These are phyloP conservation scores for Oligia fasciuncula DNA, from an alignment of 2,888 invertebrate genomes.

Conservation along the genomic window DNA sequence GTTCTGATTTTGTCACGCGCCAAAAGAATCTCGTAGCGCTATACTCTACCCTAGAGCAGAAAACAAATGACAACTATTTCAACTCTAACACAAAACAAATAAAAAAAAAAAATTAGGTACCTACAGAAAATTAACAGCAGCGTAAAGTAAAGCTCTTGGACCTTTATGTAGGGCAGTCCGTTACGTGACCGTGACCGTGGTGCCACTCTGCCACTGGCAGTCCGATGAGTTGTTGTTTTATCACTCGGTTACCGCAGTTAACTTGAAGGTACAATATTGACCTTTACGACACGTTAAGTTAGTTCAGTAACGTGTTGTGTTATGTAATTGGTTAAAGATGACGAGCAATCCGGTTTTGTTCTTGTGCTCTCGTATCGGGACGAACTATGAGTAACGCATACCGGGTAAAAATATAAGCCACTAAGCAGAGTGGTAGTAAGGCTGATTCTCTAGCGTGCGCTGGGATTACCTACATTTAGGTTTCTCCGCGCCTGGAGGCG, in stretches of 20 bases:
- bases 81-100: background rate
- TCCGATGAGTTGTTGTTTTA: slow-evolving; percentile 74
- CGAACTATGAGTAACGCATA: background rate
- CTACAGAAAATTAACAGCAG: slow-evolving; percentile 46
- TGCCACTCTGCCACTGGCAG: slow-evolving; percentile 44
- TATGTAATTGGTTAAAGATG: slow-evolving; percentile 34
- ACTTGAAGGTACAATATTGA: slow-evolving; percentile 48
- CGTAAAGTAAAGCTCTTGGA: slow-evolving; percentile 67
- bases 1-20: too few species aligned
- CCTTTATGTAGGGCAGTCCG: slow-evolving; percentile 86
- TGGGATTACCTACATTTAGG: background rate
- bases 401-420: background rate
- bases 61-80: background rate
- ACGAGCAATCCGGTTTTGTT: slow-evolving; percentile 24
- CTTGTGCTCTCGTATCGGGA: background rate
- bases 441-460: too few species aligned
- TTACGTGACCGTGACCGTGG: slow-evolving; percentile 86
- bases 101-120: background rate
- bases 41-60: too few species aligned
- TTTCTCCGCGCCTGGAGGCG: background rate
- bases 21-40: too few species aligned
- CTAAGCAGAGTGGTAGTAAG: background rate
- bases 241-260: slow-evolving; percentile 66
- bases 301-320: slow-evolving; percentile 34
- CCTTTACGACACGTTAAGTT: slow-evolving; percentile 51